Conservation (phyloP, 2,888 invertebrate species). For the Nebria brevicollis region DNA sequence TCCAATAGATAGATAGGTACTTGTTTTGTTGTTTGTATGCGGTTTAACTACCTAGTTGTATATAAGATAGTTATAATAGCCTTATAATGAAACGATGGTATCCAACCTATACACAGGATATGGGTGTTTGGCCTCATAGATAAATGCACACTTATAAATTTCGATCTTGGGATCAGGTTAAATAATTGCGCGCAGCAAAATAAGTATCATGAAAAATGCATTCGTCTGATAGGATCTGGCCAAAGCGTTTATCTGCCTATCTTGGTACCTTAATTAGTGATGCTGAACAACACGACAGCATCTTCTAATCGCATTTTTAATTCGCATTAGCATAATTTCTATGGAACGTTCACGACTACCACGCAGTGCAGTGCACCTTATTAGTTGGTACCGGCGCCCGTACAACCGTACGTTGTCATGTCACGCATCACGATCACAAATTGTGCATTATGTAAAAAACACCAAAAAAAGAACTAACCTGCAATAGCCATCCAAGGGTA, state of each 20-base stretch:
- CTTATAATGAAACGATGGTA: conserved; percentile 31
- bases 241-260: conserved; percentile 15
- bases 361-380: not conserved
- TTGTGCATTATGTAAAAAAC: not conserved
- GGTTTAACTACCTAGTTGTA: not conserved
- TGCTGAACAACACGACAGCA: conserved; percentile 16
- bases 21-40: not conserved
- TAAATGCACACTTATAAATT: not conserved
- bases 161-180: not conserved
- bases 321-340: conserved; percentile 9
- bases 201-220: conserved; percentile 29
- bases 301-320: conserved; percentile 23
- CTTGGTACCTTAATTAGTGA: conserved; percentile 21
- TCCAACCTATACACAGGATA: not conserved
- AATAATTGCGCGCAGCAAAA: conserved; percentile 14
- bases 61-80: conserved; percentile 20
- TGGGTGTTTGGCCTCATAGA: not conserved
- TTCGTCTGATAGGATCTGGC: conserved; percentile 22
- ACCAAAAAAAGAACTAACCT: conserved; percentile 75
- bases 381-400: no score
- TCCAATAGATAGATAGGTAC: not conserved
- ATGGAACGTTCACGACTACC: not conserved
- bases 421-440: conserved; percentile 6
- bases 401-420: not conserved
- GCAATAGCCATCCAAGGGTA: conserved; percentile 99